Evolutionary conservation across 2,797 vertebrate genomes (phyloP).

Genomic region (Pterois miles): DNA sequence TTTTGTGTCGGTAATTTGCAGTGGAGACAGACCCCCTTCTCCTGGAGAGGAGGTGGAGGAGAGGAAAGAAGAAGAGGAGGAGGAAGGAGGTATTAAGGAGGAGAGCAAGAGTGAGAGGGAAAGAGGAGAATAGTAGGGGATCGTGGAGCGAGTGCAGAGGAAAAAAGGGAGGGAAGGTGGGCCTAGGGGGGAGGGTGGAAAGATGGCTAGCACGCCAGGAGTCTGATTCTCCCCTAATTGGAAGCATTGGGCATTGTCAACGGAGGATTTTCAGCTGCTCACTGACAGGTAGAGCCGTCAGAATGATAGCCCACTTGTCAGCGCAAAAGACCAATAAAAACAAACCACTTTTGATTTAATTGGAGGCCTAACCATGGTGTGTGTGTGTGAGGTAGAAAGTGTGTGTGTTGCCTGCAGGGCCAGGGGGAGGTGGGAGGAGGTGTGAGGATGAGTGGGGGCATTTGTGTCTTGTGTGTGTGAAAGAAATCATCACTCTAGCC

Average conservation of each 20-base stretch:
- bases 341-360: conserved; percentile 99
- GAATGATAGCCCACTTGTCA: conserved; percentile 99
- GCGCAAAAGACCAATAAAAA: conserved; percentile 99
- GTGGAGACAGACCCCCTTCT: conserved; percentile 84
- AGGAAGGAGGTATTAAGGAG: conserved; percentile 41
- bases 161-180: conserved; percentile 78
- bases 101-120: conserved; percentile 67
- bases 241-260: conserved; percentile 99
- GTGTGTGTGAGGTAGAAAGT: conserved; percentile 51
- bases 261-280: conserved; percentile 95
- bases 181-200: conserved; percentile 84
- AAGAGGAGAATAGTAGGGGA: conserved; percentile 64
- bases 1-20: conserved; percentile 99
- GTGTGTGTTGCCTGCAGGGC: conserved; percentile 66
- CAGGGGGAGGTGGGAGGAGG: conserved; percentile 67
- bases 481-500: conserved; percentile 79
- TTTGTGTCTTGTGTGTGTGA: conserved; percentile 58
- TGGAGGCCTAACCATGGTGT: conserved; percentile 90
- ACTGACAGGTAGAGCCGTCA: conserved; percentile 98
- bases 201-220: conserved; percentile 94
- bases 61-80: no score
- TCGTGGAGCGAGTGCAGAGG: conserved; percentile 74
- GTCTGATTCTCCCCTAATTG: conserved; percentile 98
- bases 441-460: conserved; percentile 59
- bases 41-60: conserved; percentile 62